phyloP scores from a whole-genome alignment of 2,888 invertebrate genomes.

The Mythimna loreyi region DNA sequence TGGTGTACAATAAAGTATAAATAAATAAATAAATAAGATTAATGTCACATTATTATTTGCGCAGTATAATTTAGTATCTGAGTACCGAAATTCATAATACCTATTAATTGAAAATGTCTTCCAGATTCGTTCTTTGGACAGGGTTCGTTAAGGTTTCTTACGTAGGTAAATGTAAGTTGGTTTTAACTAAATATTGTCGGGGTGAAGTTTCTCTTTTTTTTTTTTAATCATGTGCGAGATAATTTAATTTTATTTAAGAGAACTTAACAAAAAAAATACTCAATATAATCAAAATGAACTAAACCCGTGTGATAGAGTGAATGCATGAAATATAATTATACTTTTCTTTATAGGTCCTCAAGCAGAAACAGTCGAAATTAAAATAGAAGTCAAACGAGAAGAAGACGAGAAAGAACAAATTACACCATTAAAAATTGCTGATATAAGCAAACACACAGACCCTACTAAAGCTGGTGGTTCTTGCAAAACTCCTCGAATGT shows the following conservation, averaged over 20 bases:
- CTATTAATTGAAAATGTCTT: not conserved
- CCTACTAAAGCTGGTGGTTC: not conserved
- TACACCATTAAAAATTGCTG: slow-evolving; percentile 53
- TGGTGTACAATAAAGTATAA: no score
- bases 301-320: not conserved
- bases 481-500: not conserved
- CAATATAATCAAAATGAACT: not conserved
- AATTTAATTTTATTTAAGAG: no score
- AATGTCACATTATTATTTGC: no score
- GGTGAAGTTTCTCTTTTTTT: not conserved
- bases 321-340: slow-evolving; percentile 57
- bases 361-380: slow-evolving; percentile 56
- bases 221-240: no score
- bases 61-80: not conserved
- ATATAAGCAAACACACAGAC: not conserved
- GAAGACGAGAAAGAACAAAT: not conserved
- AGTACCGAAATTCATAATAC: not conserved
- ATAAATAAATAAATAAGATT: no score
- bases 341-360: slow-evolving; percentile 77
- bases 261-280: not conserved
- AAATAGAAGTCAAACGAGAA: slow-evolving; percentile 13
- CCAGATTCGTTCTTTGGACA: no score
- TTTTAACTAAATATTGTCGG: not conserved
- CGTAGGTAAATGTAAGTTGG: no score
- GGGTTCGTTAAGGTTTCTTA: no score